Evolutionary conservation across 2,888 invertebrate species (phyloP), one percentile per base, ranked within the genome.

Genomic region (Neoaliturus tenellus): DNA sequence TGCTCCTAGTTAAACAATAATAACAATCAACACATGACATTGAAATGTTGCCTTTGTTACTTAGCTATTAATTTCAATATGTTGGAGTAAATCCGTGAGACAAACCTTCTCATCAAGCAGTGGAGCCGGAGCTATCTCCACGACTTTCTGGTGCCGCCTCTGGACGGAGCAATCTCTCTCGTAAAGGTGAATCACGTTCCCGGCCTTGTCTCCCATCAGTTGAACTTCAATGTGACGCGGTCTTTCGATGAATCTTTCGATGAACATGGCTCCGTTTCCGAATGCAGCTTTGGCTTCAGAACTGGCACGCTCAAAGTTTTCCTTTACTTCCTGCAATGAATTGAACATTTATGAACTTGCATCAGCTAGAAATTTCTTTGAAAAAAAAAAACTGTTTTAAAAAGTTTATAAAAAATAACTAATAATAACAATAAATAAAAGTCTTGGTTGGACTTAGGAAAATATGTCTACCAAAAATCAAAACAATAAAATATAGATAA

Each of bases 161-260:
- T 99, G 99, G 0, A 99, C 99, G 0, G 99, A 99, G 90, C 99
- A 99, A 90, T 99, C 99, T 80, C 99, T 93, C 91, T 99, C 99
- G 91, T 94, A 99, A 69, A 99, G 92, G 91, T 99, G 99, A 0
- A 99, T 96, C 8, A 99, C 96, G 90, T 99, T 98, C 39, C 99
- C 99, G 0, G 97, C 96, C 87, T 96, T 95, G 90, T 99, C 99
- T 88, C 98, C 98, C 84, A 98, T 91, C 80, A 98, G 91, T 90
- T 98, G 98, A 17, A 98, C 99, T 91, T 99, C 99, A 89, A 99
- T 99, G 90, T 99, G 99, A 31, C 99, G 92, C 0, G 99, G 99
- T 86, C 98, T 93, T 90, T 99, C 99, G 85, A 99, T 98, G 91
- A 99, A 99, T 89, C 98, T 96, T 90, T 99, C 99, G 85, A 99